Evolutionary conservation across 2,797 vertebrate genomes (phyloP), one percentile per base, ranked within the genome.

Genomic region (Danionella dracula): DNA sequence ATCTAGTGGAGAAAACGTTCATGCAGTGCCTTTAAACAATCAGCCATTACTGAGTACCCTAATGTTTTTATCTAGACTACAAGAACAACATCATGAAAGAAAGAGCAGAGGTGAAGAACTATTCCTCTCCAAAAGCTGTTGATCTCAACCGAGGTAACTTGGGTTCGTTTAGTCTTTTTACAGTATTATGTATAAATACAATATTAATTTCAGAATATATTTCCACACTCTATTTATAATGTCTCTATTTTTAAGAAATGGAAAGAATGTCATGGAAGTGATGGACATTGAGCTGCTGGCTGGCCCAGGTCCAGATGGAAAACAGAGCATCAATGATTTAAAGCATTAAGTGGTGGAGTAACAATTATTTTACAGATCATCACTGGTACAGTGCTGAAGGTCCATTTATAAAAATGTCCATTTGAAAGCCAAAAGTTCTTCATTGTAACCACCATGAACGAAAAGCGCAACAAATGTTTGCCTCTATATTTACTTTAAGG

Each of bases 51-150:
- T 58, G 1, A 16, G 1, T 4, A 11, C 16, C 16, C 13, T 55
- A 63, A 37, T 31, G 78, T 11, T 2, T 29, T 11, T 63, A 4
- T 13, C 53, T 86, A 99, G 96, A 96, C 80, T 96, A 92, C 89
- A 99, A 97, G 87, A 99, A 99, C 90, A 99, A 99, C 87, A 91
- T 98, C 75, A 81, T 97, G 81, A 99, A 94, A 86, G 95, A 95
- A 84, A 89, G 81, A 70, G 83, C 84, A 3, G 90, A 90, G 34
- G 86, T 92, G 84, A 82, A 81, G 78, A 92, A 89, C 55, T 67
- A 82, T 61, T 74, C 85, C 49, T 83, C 81, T 29, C 81, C 89
- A 32, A 92, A 91, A 82, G 83, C 85, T 60, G 83, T 92, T 11
- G 94, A 94, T 83, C 88, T 93, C 84, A 94, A 97, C 86, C 92